Evolutionary conservation across 1,140 invertebrate species (phyloP), one percentile per base, ranked within the genome.

Genomic region (Aricia agestis): DNA sequence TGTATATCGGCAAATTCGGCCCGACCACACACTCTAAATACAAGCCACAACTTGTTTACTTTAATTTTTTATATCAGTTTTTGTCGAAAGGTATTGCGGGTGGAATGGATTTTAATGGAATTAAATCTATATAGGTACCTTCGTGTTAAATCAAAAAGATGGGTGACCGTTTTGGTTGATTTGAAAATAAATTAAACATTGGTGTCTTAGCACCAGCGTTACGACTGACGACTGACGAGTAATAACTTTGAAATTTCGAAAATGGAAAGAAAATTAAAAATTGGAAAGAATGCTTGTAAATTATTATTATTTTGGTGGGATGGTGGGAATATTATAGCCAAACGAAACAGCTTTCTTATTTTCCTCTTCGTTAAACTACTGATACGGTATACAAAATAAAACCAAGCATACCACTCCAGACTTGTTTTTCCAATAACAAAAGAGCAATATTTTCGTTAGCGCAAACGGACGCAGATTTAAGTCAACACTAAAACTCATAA

Each of bases 1-100:
- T 31, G 76, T 78, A 25, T 83, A 83, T 82, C 79, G 81, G 79
- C 76, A 82, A 80, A 78, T 78, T 81, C 80, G 79, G 80, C 82
- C 80, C 79, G 75, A 76, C 79, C 82, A 78, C 80, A 82, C 79
- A 82, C 80, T 80, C 75, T 77, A 75, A 19, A 63, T 63, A 72
- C 19, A 19, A 19, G 18, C 45, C 45, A 52, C 45, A 52, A 52
- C 45, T 52, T 52, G 45, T 52, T 52, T 52, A 52, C 45, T 52
- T 52, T 52, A 52, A 52, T 52, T 52, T 52, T 52, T 52, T 52
- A 52, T 52, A 52, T 52, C 13, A 52, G 45, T 52, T 52, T 52
- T 52, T 52, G 11, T 52, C 1, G 1, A 52, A 52, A 52, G 45
- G 5, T 52, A 52, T 52, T 52, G 5, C 13, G 9, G 42, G 42